Evolutionary conservation across 2,797 vertebrate species (phyloP).

Genomic region (Gallirallus australis): DNA sequence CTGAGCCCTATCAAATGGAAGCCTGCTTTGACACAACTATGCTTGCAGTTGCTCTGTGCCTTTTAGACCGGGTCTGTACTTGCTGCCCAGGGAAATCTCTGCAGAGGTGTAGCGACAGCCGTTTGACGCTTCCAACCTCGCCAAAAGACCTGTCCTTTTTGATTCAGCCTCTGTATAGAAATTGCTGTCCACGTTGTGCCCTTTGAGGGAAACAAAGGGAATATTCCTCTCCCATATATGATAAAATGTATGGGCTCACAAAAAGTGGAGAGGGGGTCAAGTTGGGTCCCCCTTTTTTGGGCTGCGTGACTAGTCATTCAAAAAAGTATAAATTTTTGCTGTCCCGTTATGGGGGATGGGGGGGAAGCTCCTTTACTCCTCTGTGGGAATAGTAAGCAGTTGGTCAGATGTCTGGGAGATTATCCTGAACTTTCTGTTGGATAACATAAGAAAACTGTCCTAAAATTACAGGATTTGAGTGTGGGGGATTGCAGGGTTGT

Average conservation of each 20-base stretch:
- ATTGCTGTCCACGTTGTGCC: not conserved
- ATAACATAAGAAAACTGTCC: not conserved
- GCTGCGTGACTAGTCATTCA: not conserved
- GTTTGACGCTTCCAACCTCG: not conserved
- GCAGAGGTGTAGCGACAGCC: not conserved
- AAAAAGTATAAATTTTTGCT: not conserved
- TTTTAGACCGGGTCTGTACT: not conserved
- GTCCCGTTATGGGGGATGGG: not conserved
- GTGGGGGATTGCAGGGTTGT: not conserved
- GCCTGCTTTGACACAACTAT: accelerated
- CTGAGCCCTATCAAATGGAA: not conserved
- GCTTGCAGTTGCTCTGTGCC: not conserved
- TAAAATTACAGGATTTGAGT: not conserved
- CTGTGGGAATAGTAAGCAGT: not conserved
- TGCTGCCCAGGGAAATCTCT: not conserved
- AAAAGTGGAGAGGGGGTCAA: not conserved
- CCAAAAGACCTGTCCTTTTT: not conserved
- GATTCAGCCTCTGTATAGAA: not conserved
- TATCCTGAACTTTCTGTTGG: not conserved
- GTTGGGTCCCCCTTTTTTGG: not conserved
- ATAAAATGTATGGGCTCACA: not conserved
- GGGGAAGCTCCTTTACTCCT: not conserved
- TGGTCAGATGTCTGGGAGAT: not conserved
- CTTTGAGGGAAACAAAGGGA: not conserved
- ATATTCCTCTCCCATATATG: accelerated